Percentiles rank a stretch among this genome's conserved stretches.
phyloP scores from a whole-genome alignment of 2,797 vertebrate species.

The Loris lydekkerianus region DNA sequence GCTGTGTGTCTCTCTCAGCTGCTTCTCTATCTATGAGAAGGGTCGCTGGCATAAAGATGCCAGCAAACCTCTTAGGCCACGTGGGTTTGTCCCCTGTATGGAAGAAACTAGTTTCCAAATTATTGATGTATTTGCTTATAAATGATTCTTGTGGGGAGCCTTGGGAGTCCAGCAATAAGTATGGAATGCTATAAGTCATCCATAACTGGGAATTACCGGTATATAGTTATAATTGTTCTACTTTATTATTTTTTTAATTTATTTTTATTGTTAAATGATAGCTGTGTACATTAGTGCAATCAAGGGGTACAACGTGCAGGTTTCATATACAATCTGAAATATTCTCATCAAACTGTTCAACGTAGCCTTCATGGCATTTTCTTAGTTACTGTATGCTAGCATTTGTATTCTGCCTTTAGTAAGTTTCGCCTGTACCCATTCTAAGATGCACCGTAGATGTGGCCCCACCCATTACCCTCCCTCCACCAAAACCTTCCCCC shows the following conservation, averaged over 20 bases:
- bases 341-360: no score
- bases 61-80: background rate
- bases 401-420: no score
- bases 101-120: background rate
- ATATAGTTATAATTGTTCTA: background rate
- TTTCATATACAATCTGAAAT: no score
- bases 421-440: no score
- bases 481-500: no score
- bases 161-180: background rate
- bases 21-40: background rate
- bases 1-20: background rate
- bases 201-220: background rate
- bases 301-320: no score
- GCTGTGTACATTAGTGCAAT: no score
- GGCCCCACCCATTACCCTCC: no score
- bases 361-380: no score
- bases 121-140: background rate
- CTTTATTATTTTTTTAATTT: background rate
- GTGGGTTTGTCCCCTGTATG: background rate
- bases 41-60: background rate
- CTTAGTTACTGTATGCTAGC: no score
- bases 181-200: background rate
- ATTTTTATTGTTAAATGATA: no score
- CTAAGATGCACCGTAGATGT: no score
- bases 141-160: background rate